Base-by-base conservation (phyloP, 2,797 vertebrate species). In the Sciaenops ocellatus region DNA sequence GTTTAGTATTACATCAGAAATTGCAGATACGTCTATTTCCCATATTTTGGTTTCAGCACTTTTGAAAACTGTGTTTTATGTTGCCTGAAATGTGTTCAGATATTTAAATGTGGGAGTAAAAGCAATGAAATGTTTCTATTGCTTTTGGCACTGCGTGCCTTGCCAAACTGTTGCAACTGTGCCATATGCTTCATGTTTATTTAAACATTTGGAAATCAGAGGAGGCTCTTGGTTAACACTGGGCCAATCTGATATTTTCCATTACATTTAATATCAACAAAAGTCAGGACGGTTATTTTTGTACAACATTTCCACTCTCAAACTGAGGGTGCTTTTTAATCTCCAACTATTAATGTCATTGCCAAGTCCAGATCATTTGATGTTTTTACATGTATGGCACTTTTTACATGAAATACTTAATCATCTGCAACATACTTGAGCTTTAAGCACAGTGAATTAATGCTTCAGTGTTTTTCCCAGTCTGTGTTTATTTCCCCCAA, bases 181-280 rank as follows among this genome's bases (percentile, higher is more conserved):
- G 69, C 68, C 82, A 69, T 78, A 55, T 52, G 62, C 71, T 81
- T 89, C 84, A 85, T 92, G 90, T 91, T 88, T 88, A 90, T 90
- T 90, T 85, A 72, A 84, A 76, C 44, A n/a, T 86, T 74, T 72
- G 67, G 71, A 85, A 71, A 84, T 89, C 79, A 85, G 75, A 79
- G 51, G 41, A 85, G 56, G 61, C 63, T 52, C 52, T 54, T 34
- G 17, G 73, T 74, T 70, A 69, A 64, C 38, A 62, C 65, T 34
- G 69, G 63, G 63, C 74, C 30, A 24, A 20, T 57, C 17, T 10
- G 60, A 71, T 62, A 30, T 68, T 75, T 80, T 69, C 38, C 54
- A 55, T 69, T 41, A 34, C 11, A 48, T 69, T 73, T 57, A 18
- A 63, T 47, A 44, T 81, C 62, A 17, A 22, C 73, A 18, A 41